Evolutionary conservation across 2,888 invertebrate genomes (phyloP).

Genomic region (Parnassius glacialis): DNA sequence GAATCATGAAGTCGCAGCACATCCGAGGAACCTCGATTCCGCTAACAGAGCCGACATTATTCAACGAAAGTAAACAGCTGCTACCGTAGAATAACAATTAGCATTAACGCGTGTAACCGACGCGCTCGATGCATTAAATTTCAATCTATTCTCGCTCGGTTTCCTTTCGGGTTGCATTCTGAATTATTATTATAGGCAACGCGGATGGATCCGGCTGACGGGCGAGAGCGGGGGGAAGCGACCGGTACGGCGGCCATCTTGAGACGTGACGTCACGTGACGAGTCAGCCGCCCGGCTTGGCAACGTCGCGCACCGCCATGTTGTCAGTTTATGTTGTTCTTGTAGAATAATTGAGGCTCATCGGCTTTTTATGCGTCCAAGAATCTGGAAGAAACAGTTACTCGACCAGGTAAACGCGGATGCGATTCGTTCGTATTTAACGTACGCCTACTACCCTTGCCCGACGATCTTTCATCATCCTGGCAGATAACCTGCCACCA

Average conservation of each 20-base stretch:
- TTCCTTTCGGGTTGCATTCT: constrained; percentile 75
- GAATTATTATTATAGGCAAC: constrained; percentile 73
- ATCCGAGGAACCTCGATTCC: constrained; percentile 55
- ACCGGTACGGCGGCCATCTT: constrained; percentile 79
- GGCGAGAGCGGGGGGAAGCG: constrained; percentile 53
- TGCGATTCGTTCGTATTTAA: constrained; percentile 36
- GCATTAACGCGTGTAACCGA: constrained; percentile 57
- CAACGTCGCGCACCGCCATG: constrained; percentile 70
- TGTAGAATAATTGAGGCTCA: constrained; percentile 68
- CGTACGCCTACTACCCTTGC: constrained; percentile 35
- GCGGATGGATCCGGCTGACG: constrained; percentile 72
- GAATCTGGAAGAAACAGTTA: constrained; percentile 74
- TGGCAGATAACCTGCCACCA: not conserved
- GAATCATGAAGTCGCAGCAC: constrained; percentile 49
- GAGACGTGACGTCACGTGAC: constrained; percentile 81
- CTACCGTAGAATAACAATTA: constrained; percentile 75
- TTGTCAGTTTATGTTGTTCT: constrained; percentile 68
- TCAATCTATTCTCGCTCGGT: constrained; percentile 75
- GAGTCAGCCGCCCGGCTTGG: constrained; percentile 74
- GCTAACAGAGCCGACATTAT: constrained; percentile 55
- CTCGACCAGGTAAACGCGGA: constrained; percentile 65
- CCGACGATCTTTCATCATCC: constrained; percentile 23
- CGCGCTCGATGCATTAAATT: constrained; percentile 73
- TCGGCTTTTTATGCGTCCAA: constrained; percentile 67
- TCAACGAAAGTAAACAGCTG: constrained; percentile 77